These are phyloP conservation scores for Gobio occitaniae DNA, from an alignment of 2,797 vertebrate genomes.

Conservation along the genomic window DNA sequence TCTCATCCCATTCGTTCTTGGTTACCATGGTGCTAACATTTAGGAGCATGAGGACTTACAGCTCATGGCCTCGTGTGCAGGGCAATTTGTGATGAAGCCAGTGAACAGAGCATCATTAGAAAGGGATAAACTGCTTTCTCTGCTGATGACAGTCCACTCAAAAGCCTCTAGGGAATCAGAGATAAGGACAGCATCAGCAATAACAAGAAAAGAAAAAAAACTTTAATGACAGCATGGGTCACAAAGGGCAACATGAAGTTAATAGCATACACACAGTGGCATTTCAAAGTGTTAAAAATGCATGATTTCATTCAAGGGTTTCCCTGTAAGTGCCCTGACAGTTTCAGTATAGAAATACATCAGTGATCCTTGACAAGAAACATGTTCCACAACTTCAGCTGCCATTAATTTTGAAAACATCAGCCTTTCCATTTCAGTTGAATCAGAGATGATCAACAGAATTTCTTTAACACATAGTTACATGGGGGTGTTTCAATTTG, in stretches of 20 bases:
- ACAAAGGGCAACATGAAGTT: constrained; percentile 2
- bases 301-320: constrained; percentile 8
- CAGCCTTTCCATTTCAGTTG: neutral
- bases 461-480: neutral
- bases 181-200: neutral
- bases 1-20: constrained; percentile 3
- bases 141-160: constrained; percentile 29
- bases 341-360: neutral
- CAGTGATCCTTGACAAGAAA: neutral
- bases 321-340: neutral
- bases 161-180: constrained; percentile 25
- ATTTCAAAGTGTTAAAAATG: neutral
- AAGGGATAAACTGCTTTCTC: constrained; percentile 8
- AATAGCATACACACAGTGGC: neutral
- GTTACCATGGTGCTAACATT: constrained; percentile 45
- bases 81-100: constrained; percentile 23
- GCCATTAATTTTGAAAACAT: neutral
- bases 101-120: constrained; percentile 33
- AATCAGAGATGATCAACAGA: neutral
- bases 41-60: constrained; percentile 24
- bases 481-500: no score
- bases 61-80: constrained; percentile 2
- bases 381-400: neutral
- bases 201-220: constrained; percentile 14
- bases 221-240: constrained; percentile 18